phyloP scores from a whole-genome alignment of 2,888 invertebrate genomes.

The Dolichopus griseipennis region DNA sequence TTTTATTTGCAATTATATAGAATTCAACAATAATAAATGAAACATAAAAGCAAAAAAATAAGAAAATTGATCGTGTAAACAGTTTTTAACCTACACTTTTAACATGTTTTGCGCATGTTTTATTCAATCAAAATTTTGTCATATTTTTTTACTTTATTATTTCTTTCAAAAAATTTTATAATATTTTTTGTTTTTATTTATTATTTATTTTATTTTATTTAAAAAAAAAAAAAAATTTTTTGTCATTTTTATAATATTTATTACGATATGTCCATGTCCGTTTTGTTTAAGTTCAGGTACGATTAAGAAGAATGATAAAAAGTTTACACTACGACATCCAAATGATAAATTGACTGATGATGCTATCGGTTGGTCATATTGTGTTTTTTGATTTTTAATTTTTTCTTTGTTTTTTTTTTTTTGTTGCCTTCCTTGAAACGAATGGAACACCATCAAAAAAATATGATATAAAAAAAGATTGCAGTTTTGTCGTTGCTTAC shows the following conservation, averaged over 20 bases:
- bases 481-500: neutral
- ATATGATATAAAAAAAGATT: neutral
- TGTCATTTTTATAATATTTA: neutral
- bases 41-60: too few species aligned
- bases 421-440: neutral
- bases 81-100: conserved; percentile 6
- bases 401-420: neutral
- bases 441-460: neutral
- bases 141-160: neutral
- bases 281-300: neutral
- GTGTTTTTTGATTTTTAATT: neutral
- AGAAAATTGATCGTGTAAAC: conserved; percentile 4
- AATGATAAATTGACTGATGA: conserved; percentile 6
- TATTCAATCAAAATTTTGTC: conserved; percentile 6
- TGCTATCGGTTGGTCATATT: neutral
- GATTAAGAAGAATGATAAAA: conserved; percentile 6
- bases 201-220: neutral
- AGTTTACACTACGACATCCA: conserved; percentile 2
- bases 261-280: conserved; percentile 4
- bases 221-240: too few species aligned
- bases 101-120: conserved; percentile 6
- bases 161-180: neutral
- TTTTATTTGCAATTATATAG: neutral
- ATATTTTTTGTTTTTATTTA: neutral
- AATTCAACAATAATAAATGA: neutral